Evolutionary conservation across 2,797 vertebrate genomes (phyloP).

Genomic region (Cottoperca gobio): DNA sequence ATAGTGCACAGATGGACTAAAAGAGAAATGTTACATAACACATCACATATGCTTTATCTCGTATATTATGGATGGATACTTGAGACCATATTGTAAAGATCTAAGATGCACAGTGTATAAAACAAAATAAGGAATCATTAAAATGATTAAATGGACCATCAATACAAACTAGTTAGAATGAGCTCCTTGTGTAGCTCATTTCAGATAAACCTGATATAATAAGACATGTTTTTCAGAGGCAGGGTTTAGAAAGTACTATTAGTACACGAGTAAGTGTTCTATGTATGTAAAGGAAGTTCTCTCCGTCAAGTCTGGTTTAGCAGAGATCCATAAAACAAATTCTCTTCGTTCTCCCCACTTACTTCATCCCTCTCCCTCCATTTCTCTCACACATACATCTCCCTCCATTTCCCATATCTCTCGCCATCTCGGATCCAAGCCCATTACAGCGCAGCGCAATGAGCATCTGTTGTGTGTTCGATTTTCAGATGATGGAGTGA

Average conservation of each 20-base stretch:
- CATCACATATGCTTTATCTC: constrained; percentile 55
- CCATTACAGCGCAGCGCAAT: constrained; percentile 35
- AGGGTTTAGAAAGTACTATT: constrained; percentile 1
- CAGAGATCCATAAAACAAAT: constrained; percentile 27
- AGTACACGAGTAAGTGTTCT: not conserved
- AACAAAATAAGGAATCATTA: not conserved
- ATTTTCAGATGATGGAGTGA: constrained; percentile 63
- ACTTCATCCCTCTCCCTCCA: not conserved
- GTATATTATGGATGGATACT: constrained; percentile 57
- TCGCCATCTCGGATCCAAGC: constrained; percentile 21
- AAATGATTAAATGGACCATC: not conserved
- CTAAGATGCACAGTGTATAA: not conserved
- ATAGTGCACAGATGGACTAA: constrained; percentile 67
- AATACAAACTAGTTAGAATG: not conserved
- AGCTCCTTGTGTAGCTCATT: not conserved
- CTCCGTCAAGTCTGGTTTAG: not conserved
- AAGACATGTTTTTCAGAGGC: not conserved
- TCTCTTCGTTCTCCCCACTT: constrained; percentile 7
- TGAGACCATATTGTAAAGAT: not conserved
- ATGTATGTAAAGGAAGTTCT: constrained; percentile 5
- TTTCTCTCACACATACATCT: constrained; percentile 6
- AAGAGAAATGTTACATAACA: constrained; percentile 72
- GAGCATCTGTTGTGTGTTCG: constrained; percentile 61
- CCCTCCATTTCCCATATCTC: constrained; percentile 18
- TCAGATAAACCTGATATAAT: not conserved